phyloP scores from a whole-genome alignment of 2,113 vertebrate genomes.

The Ranitomeya imitator region DNA sequence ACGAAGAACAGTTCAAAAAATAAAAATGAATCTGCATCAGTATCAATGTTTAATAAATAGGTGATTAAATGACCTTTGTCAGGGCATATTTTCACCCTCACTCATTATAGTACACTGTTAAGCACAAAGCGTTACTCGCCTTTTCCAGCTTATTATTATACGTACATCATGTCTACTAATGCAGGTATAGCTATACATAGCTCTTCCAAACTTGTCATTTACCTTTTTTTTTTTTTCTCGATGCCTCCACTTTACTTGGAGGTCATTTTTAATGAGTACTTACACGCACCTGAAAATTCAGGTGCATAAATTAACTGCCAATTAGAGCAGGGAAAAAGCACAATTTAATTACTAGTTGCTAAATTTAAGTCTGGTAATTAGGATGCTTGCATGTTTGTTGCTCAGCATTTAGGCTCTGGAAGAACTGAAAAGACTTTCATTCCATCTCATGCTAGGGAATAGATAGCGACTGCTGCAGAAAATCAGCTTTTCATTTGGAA shows the following conservation, averaged over 20 bases:
- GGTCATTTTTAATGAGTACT: slow-evolving; percentile 72
- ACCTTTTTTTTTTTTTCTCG: slow-evolving; percentile 55
- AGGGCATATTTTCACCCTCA: neutral
- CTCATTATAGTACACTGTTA: slow-evolving; percentile 29
- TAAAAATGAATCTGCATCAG: too few species aligned
- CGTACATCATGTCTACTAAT: slow-evolving; percentile 57
- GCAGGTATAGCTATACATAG: slow-evolving; percentile 58
- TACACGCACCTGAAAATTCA: slow-evolving; percentile 71
- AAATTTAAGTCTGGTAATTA: slow-evolving; percentile 68
- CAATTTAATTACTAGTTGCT: slow-evolving; percentile 70
- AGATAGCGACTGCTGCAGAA: slow-evolving; percentile 45
- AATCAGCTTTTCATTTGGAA: slow-evolving; percentile 57
- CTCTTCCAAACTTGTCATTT: slow-evolving; percentile 58
- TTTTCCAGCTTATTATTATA: slow-evolving; percentile 47
- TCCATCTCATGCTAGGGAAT: slow-evolving; percentile 59
- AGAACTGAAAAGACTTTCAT: slow-evolving; percentile 58
- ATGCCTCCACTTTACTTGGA: slow-evolving; percentile 62
- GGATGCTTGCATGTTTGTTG: slow-evolving; percentile 64
- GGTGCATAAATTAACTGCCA: slow-evolving; percentile 75
- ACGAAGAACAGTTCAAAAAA: too few species aligned
- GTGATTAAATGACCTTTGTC: neutral
- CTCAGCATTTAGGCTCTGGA: slow-evolving; percentile 61
- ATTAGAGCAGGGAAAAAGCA: slow-evolving; percentile 67
- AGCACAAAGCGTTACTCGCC: slow-evolving; percentile 58
- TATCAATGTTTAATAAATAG: too few species aligned